Conservation (phyloP, 2,113 vertebrate genomes). For the Heterocephalus glaber region DNA sequence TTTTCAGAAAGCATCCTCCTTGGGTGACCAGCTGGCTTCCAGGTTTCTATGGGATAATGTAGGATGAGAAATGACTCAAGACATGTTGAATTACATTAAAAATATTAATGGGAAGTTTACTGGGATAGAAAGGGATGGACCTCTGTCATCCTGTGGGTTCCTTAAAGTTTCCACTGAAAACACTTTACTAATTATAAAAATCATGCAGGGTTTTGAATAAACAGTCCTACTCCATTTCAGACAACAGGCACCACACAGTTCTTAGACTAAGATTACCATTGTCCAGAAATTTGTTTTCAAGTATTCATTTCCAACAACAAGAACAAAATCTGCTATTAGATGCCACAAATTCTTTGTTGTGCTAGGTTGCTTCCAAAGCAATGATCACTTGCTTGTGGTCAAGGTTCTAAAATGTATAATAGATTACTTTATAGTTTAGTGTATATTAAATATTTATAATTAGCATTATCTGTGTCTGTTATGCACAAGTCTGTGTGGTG, state of each 20-base stretch:
- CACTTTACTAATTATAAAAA: background rate
- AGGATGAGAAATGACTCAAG: slow-evolving; percentile 33
- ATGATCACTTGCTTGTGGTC: background rate
- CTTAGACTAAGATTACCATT: background rate
- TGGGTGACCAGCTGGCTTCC: slow-evolving; percentile 28
- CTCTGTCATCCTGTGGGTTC: background rate
- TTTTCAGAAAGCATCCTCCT: slow-evolving; percentile 24
- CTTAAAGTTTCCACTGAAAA: slow-evolving; percentile 3
- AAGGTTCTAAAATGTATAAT: background rate
- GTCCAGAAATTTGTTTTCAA: background rate
- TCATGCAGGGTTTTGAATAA: background rate
- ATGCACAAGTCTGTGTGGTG: background rate
- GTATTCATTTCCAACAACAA: background rate
- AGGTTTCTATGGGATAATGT: slow-evolving; percentile 6
- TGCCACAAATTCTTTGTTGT: background rate
- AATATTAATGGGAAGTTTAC: background rate
- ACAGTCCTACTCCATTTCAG: background rate
- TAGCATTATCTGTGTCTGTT: background rate
- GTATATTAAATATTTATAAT: background rate
- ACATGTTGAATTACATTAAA: background rate
- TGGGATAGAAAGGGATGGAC: background rate
- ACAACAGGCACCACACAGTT: background rate
- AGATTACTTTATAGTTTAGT: background rate
- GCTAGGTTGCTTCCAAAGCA: background rate
- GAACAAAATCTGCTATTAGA: background rate